These are phyloP conservation scores for Parthenolecanium corni DNA, from an alignment of 2,888 invertebrate species.

Conservation along the genomic window DNA sequence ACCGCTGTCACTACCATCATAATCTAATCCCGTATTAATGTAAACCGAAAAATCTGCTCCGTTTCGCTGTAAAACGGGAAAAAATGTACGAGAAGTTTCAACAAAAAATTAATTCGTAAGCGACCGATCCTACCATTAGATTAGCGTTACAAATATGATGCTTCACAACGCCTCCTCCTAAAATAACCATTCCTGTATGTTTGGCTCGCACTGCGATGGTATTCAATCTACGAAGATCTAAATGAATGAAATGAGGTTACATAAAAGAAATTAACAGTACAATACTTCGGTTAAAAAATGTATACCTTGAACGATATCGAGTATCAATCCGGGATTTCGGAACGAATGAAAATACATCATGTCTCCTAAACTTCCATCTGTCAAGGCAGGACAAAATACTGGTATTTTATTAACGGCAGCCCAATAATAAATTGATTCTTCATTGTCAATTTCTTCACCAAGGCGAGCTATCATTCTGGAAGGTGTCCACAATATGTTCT, in stretches of 20 bases:
- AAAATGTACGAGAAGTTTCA: not conserved
- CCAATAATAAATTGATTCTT: conserved; percentile 93
- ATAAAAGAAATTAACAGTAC: not conserved
- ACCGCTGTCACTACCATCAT: conserved; percentile 95
- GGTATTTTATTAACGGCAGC: conserved; percentile 93
- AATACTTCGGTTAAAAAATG: no score
- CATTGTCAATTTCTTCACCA: conserved; percentile 81
- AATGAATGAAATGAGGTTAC: conserved; percentile 29
- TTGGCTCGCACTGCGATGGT: conserved; percentile 85
- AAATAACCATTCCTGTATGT: conserved; percentile 90
- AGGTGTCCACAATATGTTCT: conserved; percentile 76
- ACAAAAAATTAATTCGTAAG: conserved; percentile 17
- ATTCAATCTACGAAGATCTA: conserved; percentile 79
- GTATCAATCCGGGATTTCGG: conserved; percentile 76
- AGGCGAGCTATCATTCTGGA: conserved; percentile 71
- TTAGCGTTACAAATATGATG: conserved; percentile 99
- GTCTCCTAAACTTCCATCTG: conserved; percentile 94
- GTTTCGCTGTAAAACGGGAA: conserved; percentile 54
- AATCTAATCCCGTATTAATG: conserved; percentile 89
- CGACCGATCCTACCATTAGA: conserved; percentile 60
- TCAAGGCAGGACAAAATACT: conserved; percentile 92
- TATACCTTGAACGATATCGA: conserved; percentile 79
- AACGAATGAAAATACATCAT: conserved; percentile 99
- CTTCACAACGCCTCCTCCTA: conserved; percentile 94
- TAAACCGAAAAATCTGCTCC: conserved; percentile 93